phyloP scores from a whole-genome alignment of 2,797 vertebrate species.

The Buceros bicornis region DNA sequence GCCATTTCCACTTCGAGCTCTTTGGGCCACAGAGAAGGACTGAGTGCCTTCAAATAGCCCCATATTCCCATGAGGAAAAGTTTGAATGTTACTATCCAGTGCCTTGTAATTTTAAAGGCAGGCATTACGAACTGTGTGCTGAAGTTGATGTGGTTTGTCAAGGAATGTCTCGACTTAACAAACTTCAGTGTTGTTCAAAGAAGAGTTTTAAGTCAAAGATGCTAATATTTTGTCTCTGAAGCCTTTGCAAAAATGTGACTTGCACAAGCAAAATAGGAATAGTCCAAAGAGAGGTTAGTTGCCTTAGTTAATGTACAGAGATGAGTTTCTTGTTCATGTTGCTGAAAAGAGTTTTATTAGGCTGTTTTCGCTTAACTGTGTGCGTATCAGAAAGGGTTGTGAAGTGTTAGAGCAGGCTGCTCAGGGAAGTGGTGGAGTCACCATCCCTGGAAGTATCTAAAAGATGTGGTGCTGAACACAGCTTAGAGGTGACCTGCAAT shows the following conservation, averaged over 20 bases:
- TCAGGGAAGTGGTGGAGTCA: too few species aligned
- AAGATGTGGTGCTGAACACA: too few species aligned
- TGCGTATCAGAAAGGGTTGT: neutral
- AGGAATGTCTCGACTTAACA: neutral
- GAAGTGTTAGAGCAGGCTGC: too few species aligned
- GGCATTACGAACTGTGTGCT: neutral
- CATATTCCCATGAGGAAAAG: rapidly evolving
- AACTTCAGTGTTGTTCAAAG: too few species aligned
- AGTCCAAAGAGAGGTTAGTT: neutral
- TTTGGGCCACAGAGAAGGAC: neutral
- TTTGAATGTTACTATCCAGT: neutral
- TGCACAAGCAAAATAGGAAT: neutral
- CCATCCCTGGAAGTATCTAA: too few species aligned
- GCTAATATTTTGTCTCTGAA: neutral
- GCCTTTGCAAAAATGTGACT: neutral
- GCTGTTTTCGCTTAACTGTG: neutral
- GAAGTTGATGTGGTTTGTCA: neutral
- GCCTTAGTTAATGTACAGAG: neutral
- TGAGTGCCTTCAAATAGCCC: neutral
- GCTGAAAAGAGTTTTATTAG: neutral
- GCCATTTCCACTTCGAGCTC: neutral
- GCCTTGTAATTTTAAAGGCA: neutral
- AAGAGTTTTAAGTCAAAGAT: neutral
- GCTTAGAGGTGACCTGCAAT: too few species aligned
- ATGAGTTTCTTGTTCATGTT: neutral